Evolutionary conservation across 2,888 invertebrate species (phyloP), one percentile per base, ranked within the genome.

Genomic region (Cantharis nigra): DNA sequence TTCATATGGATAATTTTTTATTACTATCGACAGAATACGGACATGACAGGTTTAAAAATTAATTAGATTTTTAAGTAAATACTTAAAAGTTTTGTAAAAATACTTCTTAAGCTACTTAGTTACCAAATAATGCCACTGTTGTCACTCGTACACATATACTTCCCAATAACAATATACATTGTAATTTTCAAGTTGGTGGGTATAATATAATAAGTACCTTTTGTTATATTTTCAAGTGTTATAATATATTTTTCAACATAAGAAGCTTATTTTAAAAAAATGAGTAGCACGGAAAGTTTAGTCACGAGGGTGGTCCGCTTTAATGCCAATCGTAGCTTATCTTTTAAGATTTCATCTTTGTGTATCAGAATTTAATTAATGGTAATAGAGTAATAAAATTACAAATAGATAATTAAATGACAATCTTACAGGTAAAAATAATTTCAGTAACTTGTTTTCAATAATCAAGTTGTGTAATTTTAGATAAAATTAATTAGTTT

Each of bases 281-380:
- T n/a, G 70, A 70, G 72, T 63, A 69, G 62, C 49, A 26, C 20
- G 16, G 72, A 71, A 65, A 77, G 75, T 71, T 70, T 28, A 20
- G 62, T 79, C 69, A 69, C 73, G 75, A 70, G 81, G 81, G 81
- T 81, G 81, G 81, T 81, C 81, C 62, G 62, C 74, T 75, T 71
- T 71, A 80, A 79, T 73, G 75, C 75, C 78, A 79, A 80, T 82
- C 78, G 76, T 64, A 18, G 65, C 70, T 81, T 80, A 81, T 81
- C 81, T 80, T 62, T 78, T 79, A 78, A 80, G 76, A 76, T 80
- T 77, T 73, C 75, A 64, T 75, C 72, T 71, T 77, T 79, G 69
- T 80, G 79, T 81, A 71, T 74, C 63, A 75, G 72, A 80, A 78
- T 3, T 82, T 82, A 81, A 82, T 82, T 82, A 80, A 78, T 63